Evolutionary conservation across 2,113 vertebrate species (phyloP).

Genomic region (Lontra canadensis): DNA sequence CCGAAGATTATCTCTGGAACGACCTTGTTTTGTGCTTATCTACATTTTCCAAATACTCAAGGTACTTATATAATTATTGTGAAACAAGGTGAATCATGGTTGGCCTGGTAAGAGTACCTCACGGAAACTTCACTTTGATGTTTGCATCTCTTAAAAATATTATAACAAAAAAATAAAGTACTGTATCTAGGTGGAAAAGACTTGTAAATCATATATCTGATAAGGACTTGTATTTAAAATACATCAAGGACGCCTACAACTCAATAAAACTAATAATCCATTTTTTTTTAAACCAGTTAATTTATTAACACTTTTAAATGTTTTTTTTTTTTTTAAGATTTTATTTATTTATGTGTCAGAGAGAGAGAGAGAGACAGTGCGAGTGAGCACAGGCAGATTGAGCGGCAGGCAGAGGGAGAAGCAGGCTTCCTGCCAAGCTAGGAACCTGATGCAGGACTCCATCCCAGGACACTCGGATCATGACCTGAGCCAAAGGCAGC

Average conservation of each 20-base stretch:
- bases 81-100: slow-evolving; percentile 30
- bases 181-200: background rate
- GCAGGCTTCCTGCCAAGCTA: too few relatives aligned
- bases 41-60: slow-evolving; percentile 1
- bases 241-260: background rate
- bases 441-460: too few relatives aligned
- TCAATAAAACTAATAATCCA: slow-evolving; percentile 20
- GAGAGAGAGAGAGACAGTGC: too few relatives aligned
- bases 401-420: too few relatives aligned
- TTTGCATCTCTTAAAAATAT: slow-evolving; percentile 34
- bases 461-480: too few relatives aligned
- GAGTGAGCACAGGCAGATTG: too few relatives aligned
- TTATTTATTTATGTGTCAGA: too few relatives aligned
- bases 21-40: background rate
- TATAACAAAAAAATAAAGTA: background rate
- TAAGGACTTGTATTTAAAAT: slow-evolving; percentile 4
- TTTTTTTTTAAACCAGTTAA: background rate
- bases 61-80: slow-evolving; percentile 32
- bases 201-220: background rate
- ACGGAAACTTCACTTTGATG: slow-evolving; percentile 25
- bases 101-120: slow-evolving; percentile 13
- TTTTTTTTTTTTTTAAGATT: too few relatives aligned
- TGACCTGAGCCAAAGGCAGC: too few relatives aligned
- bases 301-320: too few relatives aligned
- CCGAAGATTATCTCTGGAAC: background rate